Conservation (phyloP, 2,797 vertebrate species). For the Clarias platycephalus region DNA sequence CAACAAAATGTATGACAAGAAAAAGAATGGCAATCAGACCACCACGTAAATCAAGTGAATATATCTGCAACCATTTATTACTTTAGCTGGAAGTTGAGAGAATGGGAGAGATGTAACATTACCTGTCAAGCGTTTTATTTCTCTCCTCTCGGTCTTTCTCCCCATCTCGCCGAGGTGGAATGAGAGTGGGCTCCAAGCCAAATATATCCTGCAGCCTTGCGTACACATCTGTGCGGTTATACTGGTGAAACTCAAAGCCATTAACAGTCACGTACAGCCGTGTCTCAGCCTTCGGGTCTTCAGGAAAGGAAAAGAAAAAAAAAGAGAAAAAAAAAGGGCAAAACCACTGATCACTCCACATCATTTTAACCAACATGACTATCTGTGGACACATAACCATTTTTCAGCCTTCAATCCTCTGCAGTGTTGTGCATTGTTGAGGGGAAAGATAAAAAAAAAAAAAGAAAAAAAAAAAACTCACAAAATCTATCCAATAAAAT, state of each 20-base stretch:
- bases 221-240: constrained; percentile 95
- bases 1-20: background rate
- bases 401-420: background rate
- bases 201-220: constrained; percentile 92
- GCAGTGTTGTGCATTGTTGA: background rate
- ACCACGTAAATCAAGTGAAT: background rate
- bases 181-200: constrained; percentile 91
- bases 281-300: constrained; percentile 98
- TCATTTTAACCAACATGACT: background rate
- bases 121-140: constrained; percentile 85
- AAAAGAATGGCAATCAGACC: background rate
- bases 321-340: background rate
- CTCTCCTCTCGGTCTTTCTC: constrained; percentile 81
- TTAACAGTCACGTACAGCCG: constrained; percentile 94
- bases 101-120: constrained; percentile 24
- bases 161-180: constrained; percentile 82
- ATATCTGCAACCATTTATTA: background rate
- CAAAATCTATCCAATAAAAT: background rate
- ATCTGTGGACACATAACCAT: background rate
- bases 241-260: constrained; percentile 97
- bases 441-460: too few relatives aligned
- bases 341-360: background rate
- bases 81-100: background rate
- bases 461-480: background rate
- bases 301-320: background rate